Evolutionary conservation across 2,797 vertebrate species (phyloP).

Genomic region (Varecia variegata): DNA sequence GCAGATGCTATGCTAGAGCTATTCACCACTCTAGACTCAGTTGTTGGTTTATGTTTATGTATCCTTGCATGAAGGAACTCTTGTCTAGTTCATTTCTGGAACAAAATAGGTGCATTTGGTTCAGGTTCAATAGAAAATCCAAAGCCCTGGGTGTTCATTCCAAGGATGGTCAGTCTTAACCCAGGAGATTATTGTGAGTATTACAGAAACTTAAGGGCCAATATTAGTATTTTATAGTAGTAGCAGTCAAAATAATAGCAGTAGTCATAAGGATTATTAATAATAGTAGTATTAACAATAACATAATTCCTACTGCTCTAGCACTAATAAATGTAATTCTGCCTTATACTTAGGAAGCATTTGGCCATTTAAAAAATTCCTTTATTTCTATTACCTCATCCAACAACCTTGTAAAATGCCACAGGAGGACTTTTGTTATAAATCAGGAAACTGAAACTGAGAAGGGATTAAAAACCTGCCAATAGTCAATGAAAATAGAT

Average conservation of each 20-base stretch:
- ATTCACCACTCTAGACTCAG: neutral
- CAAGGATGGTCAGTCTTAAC: neutral
- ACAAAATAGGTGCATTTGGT: neutral
- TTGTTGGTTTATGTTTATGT: neutral
- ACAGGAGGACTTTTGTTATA: neutral
- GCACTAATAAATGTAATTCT: neutral
- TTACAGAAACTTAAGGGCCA: neutral
- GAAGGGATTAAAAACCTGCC: neutral
- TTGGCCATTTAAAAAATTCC: slow-evolving; percentile 26
- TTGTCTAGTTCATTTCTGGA: neutral
- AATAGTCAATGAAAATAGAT: neutral
- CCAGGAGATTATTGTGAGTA: neutral
- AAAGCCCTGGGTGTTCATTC: neutral
- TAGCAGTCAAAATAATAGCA: neutral
- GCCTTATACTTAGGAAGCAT: neutral
- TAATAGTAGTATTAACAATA: slow-evolving; percentile 9
- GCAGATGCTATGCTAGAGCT: neutral
- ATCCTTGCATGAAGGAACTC: neutral
- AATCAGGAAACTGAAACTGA: neutral
- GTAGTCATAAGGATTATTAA: slow-evolving; percentile 44
- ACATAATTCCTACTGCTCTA: neutral
- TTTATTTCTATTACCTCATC: slow-evolving; percentile 35
- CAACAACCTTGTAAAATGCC: neutral
- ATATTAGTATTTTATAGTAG: neutral
- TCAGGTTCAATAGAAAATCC: neutral